Percentiles rank a stretch among this genome's conserved stretches.
Evolutionary conservation across 2,113 vertebrate genomes (phyloP).

Genomic region (Progne subis): DNA sequence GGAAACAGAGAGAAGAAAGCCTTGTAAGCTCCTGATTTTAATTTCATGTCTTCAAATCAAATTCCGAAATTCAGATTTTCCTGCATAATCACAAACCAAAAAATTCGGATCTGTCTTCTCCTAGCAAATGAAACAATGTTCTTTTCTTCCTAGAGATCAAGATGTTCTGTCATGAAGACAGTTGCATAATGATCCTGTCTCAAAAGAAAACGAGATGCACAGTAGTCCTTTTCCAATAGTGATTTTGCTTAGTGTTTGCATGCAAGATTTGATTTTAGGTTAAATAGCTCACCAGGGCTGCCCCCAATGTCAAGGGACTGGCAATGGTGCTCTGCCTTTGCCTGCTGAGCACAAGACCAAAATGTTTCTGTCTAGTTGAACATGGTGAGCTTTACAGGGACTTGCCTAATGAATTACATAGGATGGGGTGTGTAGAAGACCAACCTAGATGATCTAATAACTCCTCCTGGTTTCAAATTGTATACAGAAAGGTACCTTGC

Average conservation of each 20-base stretch:
- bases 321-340: not conserved
- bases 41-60: not conserved
- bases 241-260: not conserved
- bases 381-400: not conserved
- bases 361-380: not conserved
- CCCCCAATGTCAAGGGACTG: not conserved
- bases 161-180: not conserved
- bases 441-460: not conserved
- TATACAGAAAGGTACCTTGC: not conserved
- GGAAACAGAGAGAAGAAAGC: not conserved
- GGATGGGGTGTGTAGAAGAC: not conserved
- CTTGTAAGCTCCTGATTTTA: not conserved
- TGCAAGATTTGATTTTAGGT: not conserved
- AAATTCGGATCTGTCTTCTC: not conserved
- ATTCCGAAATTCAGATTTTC: not conserved
- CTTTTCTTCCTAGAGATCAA: not conserved
- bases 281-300: not conserved
- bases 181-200: not conserved
- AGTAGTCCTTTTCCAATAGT: not conserved
- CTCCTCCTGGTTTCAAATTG: not conserved
- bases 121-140: not conserved
- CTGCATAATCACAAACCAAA: not conserved
- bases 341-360: not conserved
- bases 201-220: not conserved
- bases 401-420: not conserved